Evolutionary conservation across 2,797 vertebrate genomes (phyloP), one percentile per base, ranked within the genome.

Genomic region (Pteropus rufus): DNA sequence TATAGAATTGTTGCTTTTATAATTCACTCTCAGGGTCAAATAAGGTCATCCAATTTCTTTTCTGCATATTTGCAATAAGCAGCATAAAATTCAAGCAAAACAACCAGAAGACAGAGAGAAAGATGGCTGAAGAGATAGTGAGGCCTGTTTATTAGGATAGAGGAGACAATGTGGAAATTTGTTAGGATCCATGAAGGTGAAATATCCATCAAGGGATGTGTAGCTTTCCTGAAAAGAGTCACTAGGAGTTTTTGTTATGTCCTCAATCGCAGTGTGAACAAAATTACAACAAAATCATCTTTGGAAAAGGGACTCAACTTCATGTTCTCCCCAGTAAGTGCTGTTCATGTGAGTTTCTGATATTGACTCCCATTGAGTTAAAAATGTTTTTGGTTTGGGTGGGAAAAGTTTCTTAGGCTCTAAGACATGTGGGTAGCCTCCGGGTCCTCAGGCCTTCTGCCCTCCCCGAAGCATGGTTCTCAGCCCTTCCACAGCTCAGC

Each of bases 271-370:
- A 69, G 97, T 97, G 97, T 36, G 56, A 75, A 75, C 93, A 80
- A 58, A 91, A 2, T 3, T 1, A 15, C 23, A 18, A 77, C 89
- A 94, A 41, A n/a, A 1, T 56, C 31, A 26, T 19, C 94, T 97
- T 98, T 89, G 98, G 97, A 85, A 96, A 92, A 94, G 97, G 97
- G 44, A 97, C 91, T 24, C 89, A 19, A 23, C 95, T 98, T 96
- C 95, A 46, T 36, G 81, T 98, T 92, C 91, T 96, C 26, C 94
- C 95, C 31, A 67, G 97, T 98, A 96, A 98, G 97, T 97, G 46
- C 26, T 8, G 1, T 41, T 89, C 10, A 7, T 72, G 46, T 83
- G 34, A 56, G 36, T 75, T 97, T 94, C 84, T 65, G 31, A 81
- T n/a, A 58, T 2, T 87, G 16, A 77, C 49, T 73, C 39, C 70